Percentiles rank a stretch among this genome's conserved stretches.
phyloP scores from a whole-genome alignment of 2,797 vertebrate genomes.

The Hypotaenidia philippensis region DNA sequence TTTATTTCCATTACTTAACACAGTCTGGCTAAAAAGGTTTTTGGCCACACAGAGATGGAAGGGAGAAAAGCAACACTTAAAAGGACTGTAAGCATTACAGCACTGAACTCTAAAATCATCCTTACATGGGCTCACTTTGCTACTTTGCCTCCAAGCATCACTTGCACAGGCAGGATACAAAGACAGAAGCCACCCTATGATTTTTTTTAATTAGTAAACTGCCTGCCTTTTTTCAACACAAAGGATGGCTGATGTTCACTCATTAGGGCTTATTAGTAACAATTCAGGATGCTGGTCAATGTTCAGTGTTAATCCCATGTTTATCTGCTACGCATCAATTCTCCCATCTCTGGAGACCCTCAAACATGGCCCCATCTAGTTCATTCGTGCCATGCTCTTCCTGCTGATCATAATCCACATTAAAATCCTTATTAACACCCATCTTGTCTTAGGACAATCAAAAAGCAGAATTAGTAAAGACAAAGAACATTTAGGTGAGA shows the following conservation, averaged over 20 bases:
- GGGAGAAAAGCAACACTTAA: neutral
- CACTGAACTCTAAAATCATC: neutral
- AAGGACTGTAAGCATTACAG: neutral
- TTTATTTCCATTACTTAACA: neutral
- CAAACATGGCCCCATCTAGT: neutral
- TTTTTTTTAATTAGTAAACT: conserved; percentile 44
- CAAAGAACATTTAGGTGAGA: neutral
- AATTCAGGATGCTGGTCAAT: neutral
- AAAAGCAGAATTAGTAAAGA: neutral
- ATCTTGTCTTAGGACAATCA: neutral
- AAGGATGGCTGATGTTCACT: neutral
- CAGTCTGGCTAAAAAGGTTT: neutral
- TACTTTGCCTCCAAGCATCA: neutral
- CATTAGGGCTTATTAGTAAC: conserved; percentile 36
- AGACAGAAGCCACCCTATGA: neutral
- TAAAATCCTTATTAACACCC: neutral
- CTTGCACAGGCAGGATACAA: neutral
- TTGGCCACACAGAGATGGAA: neutral
- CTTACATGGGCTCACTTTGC: neutral
- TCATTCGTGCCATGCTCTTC: neutral
- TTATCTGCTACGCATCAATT: neutral
- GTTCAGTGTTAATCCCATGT: neutral
- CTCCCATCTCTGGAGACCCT: neutral
- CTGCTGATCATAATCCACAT: neutral
- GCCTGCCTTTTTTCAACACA: conserved; percentile 9